A percentile compares a stretch with the other conserved stretches of the same genome.
phyloP scores from a whole-genome alignment of 2,113 vertebrate species.

The Psettodes erumei region DNA sequence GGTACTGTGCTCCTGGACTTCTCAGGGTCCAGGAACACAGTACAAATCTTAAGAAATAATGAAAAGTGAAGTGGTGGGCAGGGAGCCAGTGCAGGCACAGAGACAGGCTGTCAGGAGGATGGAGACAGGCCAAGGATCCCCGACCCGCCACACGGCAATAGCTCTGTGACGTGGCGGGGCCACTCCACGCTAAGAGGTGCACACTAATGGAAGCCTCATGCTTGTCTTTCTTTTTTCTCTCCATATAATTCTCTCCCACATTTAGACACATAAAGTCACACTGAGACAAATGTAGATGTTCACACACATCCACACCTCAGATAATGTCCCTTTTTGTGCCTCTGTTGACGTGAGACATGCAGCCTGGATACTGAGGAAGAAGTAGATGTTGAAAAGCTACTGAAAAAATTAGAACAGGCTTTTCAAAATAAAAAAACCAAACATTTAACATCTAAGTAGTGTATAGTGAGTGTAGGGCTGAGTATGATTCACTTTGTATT shows the following conservation, averaged over 20 bases:
- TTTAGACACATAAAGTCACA: constrained; percentile 9
- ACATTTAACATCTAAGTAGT: no score
- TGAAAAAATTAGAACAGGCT: background rate
- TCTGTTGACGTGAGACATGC: background rate
- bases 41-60: constrained; percentile 64
- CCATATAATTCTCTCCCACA: background rate
- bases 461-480: no score
- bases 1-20: constrained; percentile 54
- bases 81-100: constrained; percentile 48
- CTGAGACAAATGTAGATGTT: constrained; percentile 16
- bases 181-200: constrained; percentile 40
- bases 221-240: constrained; percentile 19
- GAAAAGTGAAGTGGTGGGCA: constrained; percentile 68
- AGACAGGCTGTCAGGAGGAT: constrained; percentile 54
- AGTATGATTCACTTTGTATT: background rate
- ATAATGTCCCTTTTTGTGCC: background rate
- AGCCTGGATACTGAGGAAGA: background rate
- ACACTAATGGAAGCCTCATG: constrained; percentile 55
- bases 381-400: background rate
- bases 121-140: constrained; percentile 67
- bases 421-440: background rate
- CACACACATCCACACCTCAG: constrained; percentile 7
- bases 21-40: no score
- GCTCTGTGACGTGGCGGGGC: constrained; percentile 64
- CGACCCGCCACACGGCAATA: constrained; percentile 47